These are phyloP conservation scores for Marmota flaviventris DNA, from an alignment of 2,113 vertebrate genomes.

Conservation along the genomic window DNA sequence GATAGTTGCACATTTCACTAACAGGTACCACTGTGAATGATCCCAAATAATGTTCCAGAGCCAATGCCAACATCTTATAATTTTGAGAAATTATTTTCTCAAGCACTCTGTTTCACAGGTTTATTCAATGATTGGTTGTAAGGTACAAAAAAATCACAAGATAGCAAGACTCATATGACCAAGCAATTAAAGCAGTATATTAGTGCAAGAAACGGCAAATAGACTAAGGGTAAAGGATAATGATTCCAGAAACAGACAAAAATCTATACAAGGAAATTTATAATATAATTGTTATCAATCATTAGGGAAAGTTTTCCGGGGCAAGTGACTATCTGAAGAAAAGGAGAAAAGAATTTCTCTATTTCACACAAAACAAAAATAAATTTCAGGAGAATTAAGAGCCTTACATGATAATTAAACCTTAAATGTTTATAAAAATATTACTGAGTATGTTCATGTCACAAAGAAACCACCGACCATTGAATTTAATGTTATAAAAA, in stretches of 20 bases:
- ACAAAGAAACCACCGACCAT: not conserved
- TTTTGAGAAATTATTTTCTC: constrained; percentile 54
- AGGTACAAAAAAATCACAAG: not conserved
- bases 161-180: not conserved
- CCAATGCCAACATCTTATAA: constrained; percentile 50
- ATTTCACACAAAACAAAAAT: not conserved
- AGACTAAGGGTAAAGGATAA: not conserved
- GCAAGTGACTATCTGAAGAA: not conserved
- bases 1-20: constrained; percentile 45
- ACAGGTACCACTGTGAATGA: constrained; percentile 46
- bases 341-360: not conserved
- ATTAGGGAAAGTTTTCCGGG: not conserved
- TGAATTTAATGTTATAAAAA: not conserved
- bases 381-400: not conserved
- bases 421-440: not conserved
- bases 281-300: not conserved
- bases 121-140: constrained; percentile 20
- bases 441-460: not conserved
- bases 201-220: constrained; percentile 39
- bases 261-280: not conserved
- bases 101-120: constrained; percentile 37
- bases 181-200: constrained; percentile 14
- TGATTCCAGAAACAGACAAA: constrained; percentile 25
- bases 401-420: not conserved
- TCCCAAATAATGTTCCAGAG: constrained; percentile 65